phyloP scores from a whole-genome alignment of 2,113 vertebrate species.

The Menura novaehollandiae region DNA sequence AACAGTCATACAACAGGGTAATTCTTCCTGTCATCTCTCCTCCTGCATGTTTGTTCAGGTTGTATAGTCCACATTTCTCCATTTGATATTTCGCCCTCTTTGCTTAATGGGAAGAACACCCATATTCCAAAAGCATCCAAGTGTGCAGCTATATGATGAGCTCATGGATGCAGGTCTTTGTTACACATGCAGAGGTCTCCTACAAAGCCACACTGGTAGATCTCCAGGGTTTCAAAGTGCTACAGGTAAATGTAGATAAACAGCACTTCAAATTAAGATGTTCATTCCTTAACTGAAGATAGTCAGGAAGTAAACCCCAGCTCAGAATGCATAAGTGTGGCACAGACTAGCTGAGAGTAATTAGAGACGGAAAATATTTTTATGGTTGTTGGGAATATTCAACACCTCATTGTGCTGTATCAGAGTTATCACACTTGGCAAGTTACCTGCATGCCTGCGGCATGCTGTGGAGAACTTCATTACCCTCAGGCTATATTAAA shows the following conservation, averaged over 20 bases:
- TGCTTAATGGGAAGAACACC: not conserved
- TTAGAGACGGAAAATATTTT: conserved; percentile 49
- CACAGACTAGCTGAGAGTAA: not conserved
- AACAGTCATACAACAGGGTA: conserved; percentile 96
- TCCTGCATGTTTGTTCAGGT: not conserved
- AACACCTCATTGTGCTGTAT: conserved; percentile 7
- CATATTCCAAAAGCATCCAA: not conserved
- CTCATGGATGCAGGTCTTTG: not conserved
- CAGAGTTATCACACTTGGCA: conserved; percentile 24
- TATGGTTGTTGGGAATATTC: conserved; percentile 28
- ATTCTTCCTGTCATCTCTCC: not conserved
- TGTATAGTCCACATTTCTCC: not conserved
- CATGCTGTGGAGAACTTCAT: not conserved
- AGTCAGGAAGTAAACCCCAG: not conserved
- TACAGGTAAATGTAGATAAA: not conserved
- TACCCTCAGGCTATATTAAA: not conserved
- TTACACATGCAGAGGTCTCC: not conserved
- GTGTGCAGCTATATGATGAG: not conserved
- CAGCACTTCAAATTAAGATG: not conserved
- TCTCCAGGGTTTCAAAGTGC: not conserved
- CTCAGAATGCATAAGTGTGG: not conserved
- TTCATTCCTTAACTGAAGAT: not conserved
- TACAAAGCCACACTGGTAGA: not conserved
- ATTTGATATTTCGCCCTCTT: not conserved
- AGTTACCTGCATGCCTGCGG: conserved; percentile 28